phyloP scores from a whole-genome alignment of 2,797 vertebrate genomes.

The Notamacropus eugenii region DNA sequence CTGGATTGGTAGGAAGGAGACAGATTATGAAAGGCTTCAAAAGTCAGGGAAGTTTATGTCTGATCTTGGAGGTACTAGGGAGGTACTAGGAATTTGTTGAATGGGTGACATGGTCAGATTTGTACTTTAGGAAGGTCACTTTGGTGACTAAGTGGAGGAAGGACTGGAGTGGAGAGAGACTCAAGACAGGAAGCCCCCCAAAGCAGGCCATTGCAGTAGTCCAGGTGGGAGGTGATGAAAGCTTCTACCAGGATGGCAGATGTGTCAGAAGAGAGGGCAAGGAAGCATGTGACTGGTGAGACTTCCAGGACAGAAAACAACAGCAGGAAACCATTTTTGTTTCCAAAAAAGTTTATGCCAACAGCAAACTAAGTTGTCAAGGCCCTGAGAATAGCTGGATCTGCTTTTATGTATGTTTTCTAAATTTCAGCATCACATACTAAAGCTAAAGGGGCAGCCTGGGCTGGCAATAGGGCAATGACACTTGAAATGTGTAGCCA shows the following conservation, averaged over 20 bases:
- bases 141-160: background rate
- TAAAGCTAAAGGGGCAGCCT: slow-evolving; percentile 71
- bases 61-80: background rate
- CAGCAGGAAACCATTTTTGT: slow-evolving; percentile 70
- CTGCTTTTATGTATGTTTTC: slow-evolving; percentile 70
- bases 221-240: background rate
- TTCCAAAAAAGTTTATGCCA: slow-evolving; percentile 63
- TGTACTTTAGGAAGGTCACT: background rate
- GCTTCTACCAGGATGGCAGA: slow-evolving; percentile 20
- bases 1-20: background rate
- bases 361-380: slow-evolving; percentile 62
- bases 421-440: slow-evolving; percentile 68
- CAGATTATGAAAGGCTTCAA: background rate
- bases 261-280: slow-evolving; percentile 24
- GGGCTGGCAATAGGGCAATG: slow-evolving; percentile 73
- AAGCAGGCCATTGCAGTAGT: background rate
- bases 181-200: background rate
- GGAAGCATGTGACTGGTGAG: background rate
- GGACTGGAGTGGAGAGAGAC: background rate
- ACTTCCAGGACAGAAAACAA: slow-evolving; percentile 29
- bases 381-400: slow-evolving; percentile 45
- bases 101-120: background rate
- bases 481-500: slow-evolving; percentile 66
- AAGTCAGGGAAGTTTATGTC: background rate
- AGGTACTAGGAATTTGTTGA: background rate